Base-by-base conservation (phyloP, 2,888 invertebrate species). In the Halictus quadricinctus region DNA sequence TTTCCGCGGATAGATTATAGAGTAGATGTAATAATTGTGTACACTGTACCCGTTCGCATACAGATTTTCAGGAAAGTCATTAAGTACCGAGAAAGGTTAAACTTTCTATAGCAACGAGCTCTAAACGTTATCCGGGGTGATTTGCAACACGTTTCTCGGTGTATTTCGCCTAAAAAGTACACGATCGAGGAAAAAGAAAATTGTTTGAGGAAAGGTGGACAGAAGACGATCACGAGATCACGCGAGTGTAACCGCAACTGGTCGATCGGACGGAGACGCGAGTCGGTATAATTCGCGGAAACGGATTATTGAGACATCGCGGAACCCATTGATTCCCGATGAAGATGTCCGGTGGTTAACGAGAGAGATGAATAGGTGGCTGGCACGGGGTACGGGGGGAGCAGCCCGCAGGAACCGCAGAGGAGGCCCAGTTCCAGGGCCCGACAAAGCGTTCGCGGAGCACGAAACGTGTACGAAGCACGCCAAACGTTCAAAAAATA, bases 291-390 rank as follows among this genome's bases (percentile, higher is more conserved):
- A 85, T 88, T 85, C 83, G 80, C 84, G 84, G 74, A 29, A 60
- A 66, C 43, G 64, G 79, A 85, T 88, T 85, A 87, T 88, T 84
- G 85, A 88, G 88, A 85, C 85, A 81, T 87, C 89, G 79, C 25
- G 73, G 74, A 72, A 72, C 70, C 74, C 87, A 89, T 89, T 81
- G 89, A 88, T 82, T 84, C 73, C 41, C 80, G 88, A 89, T 89
- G 89, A 89, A 89, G 89, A 89, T 80, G 87, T 89, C 88, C 85
- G 84, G 76, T 76, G 77, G 84, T 87, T 89, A 89, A 89, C 89
- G 89, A 89, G 89, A 89, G 83, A 82, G 85, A 88, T 84, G 88
- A 82, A 86, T 80, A 81, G 83, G 76, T 78, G 81, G 81, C 72
- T 64, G 74, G 84, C 81, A 80, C 60, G 25, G 80, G 64, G 48